These are phyloP conservation scores for Onychostruthus taczanowskii DNA, from an alignment of 2,113 vertebrate species.

Conservation along the genomic window DNA sequence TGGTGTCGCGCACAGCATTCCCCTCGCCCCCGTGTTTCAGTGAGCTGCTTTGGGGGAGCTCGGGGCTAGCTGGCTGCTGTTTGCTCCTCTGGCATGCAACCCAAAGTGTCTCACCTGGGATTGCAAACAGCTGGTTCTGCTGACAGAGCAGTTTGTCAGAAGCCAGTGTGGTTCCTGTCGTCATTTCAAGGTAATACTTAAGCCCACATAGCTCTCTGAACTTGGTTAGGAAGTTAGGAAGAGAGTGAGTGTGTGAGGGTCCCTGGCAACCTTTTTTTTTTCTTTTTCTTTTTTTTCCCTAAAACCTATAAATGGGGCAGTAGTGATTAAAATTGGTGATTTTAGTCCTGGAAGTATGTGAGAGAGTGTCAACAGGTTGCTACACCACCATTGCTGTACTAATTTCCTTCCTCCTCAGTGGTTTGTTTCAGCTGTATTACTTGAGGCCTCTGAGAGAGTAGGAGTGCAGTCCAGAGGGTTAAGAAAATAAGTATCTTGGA, in stretches of 20 bases:
- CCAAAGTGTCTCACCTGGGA: neutral
- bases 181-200: neutral
- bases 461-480: neutral
- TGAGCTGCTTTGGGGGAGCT: neutral
- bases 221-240: neutral
- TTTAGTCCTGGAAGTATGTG: neutral
- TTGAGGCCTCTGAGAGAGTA: neutral
- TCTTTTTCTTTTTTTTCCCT: rapidly evolving
- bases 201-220: neutral
- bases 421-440: neutral
- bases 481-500: neutral
- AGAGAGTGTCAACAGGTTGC: neutral
- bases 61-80: neutral
- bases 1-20: rapidly evolving
- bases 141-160: neutral
- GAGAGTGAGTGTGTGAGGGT: neutral
- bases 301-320: neutral
- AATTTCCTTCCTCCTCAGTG: slow-evolving; percentile 8
- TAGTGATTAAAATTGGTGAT: neutral
- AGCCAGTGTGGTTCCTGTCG: neutral
- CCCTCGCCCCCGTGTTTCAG: rapidly evolving
- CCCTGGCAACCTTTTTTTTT: neutral
- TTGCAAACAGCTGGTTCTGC: neutral
- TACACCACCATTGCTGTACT: neutral
- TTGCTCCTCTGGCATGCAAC: neutral